phyloP scores from a whole-genome alignment of 2,888 invertebrate species.

The Trilocha varians region DNA sequence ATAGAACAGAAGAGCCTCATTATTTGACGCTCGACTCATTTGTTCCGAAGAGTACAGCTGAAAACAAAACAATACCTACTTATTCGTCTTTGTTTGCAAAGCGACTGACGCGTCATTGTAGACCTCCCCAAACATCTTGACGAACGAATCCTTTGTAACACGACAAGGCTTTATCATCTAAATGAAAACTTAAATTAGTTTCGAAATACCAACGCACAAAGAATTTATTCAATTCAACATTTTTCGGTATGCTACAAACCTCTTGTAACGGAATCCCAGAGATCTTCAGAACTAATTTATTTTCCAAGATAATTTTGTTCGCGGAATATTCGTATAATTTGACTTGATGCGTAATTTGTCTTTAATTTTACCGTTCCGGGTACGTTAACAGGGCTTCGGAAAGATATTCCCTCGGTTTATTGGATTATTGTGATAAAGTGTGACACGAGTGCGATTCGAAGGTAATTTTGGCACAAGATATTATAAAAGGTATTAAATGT shows the following conservation, averaged over 20 bases:
- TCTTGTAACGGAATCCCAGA: not conserved
- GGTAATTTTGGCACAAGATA: slow-evolving; percentile 6
- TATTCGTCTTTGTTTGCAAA: slow-evolving; percentile 32
- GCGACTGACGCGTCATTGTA: slow-evolving; percentile 31
- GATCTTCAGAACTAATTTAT: not conserved
- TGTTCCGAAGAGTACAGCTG: slow-evolving; percentile 26
- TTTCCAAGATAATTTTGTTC: not conserved
- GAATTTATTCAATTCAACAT: slow-evolving; percentile 13
- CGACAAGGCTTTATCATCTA: slow-evolving; percentile 32
- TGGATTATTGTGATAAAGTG: not conserved
- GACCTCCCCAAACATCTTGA: slow-evolving; percentile 31
- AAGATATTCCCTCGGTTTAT: not conserved
- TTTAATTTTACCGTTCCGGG: not conserved
- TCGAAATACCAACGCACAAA: slow-evolving; percentile 17
- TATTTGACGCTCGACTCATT: slow-evolving; percentile 27
- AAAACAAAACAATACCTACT: slow-evolving; percentile 41
- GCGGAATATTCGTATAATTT: not conserved
- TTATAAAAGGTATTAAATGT: not conserved
- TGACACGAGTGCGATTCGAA: slow-evolving; percentile 1
- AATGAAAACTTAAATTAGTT: slow-evolving; percentile 57
- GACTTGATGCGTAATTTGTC: not conserved
- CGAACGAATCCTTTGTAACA: slow-evolving; percentile 49
- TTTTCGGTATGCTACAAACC: not conserved
- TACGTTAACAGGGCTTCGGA: not conserved
- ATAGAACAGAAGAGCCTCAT: slow-evolving; percentile 14